These are phyloP conservation scores for Apus apus DNA, from an alignment of 2,113 vertebrate genomes.

Conservation along the genomic window DNA sequence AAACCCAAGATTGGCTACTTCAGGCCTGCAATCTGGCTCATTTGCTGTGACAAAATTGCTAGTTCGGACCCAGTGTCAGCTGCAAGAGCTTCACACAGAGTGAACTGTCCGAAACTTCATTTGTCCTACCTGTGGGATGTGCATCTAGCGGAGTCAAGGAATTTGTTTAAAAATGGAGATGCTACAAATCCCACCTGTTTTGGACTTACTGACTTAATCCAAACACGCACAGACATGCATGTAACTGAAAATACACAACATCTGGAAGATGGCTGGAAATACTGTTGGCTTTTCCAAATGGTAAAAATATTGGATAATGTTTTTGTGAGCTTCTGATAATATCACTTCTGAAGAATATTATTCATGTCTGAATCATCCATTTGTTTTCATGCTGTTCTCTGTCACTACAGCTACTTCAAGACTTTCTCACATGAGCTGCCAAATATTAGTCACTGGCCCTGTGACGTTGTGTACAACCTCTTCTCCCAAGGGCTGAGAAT, in stretches of 20 bases:
- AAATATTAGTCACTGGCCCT: conserved; percentile 49
- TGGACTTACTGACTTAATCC: not conserved
- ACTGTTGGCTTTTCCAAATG: not conserved
- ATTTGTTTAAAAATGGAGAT: not conserved
- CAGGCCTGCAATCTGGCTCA: not conserved
- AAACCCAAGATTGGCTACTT: not conserved
- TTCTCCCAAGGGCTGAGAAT: not conserved
- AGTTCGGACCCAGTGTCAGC: fast-evolving
- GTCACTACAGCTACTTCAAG: conserved; percentile 37
- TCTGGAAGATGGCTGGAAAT: not conserved
- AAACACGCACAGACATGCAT: fast-evolving
- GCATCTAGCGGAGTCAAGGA: not conserved
- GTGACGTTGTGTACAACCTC: not conserved
- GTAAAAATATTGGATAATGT: not conserved
- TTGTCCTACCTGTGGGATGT: not conserved
- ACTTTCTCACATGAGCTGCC: conserved; percentile 64
- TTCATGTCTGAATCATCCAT: conserved; percentile 24
- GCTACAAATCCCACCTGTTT: conserved; percentile 3
- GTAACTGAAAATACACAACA: not conserved
- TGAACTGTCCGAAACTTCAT: not conserved
- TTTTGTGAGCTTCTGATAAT: conserved; percentile 38
- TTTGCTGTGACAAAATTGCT: not conserved
- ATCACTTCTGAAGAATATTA: conserved; percentile 30
- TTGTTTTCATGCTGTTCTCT: conserved; percentile 64
- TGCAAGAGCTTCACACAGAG: not conserved